These are phyloP conservation scores for Rhyacophila brunnea DNA, from an alignment of 1,140 invertebrate genomes.

Conservation along the genomic window DNA sequence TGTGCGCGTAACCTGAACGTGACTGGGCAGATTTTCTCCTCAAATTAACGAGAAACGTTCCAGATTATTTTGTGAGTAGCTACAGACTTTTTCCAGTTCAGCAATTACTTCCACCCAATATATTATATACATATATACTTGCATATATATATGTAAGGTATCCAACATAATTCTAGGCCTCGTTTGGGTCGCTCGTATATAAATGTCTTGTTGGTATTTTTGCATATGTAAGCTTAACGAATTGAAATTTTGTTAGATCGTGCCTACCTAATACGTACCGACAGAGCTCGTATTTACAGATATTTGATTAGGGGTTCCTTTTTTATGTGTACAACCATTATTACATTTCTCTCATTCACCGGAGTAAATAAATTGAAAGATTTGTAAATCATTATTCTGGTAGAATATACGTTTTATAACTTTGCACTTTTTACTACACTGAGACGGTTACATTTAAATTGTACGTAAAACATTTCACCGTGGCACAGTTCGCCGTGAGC, in stretches of 20 bases:
- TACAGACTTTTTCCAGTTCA: conserved; percentile 32
- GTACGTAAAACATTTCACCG: too few species aligned
- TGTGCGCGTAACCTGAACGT: conserved; percentile 33
- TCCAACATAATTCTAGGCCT: background rate
- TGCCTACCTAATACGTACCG: conserved; percentile 11
- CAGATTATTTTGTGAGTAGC: conserved; percentile 32
- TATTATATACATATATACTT: too few species aligned
- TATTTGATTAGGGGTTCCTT: background rate
- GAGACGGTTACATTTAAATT: too few species aligned
- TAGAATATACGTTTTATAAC: too few species aligned
- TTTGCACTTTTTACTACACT: too few species aligned
- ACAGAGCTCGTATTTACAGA: background rate
- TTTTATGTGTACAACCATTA: background rate
- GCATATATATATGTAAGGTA: background rate
- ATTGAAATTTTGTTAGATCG: conserved; percentile 21
- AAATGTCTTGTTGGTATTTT: conserved; percentile 32
- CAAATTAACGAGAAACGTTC: conserved; percentile 36
- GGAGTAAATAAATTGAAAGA: too few species aligned
- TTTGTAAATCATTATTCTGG: too few species aligned
- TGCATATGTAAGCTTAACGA: conserved; percentile 9
- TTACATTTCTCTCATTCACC: too few species aligned
- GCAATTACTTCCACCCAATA: conserved; percentile 29
- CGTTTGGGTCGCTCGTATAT: conserved; percentile 5
- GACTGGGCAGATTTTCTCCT: conserved; percentile 36
- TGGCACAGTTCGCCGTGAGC: too few species aligned